A percentile compares a stretch with the other conserved stretches of the same genome.
Conservation (phyloP, 2,888 invertebrate species). For the Plebejus argus region DNA sequence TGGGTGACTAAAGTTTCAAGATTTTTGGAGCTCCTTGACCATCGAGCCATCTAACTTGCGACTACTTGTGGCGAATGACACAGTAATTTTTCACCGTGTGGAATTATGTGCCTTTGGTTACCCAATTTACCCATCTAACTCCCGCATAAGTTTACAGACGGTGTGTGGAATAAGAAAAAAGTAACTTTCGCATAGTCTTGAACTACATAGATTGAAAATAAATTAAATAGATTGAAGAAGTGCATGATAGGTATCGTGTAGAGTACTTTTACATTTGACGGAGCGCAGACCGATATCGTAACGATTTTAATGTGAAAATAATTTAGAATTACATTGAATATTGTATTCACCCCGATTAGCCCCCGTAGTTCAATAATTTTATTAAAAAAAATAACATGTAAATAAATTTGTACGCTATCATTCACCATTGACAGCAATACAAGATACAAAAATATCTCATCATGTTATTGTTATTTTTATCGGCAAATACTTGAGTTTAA, state of each 20-base stretch:
- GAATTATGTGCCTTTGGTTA: no score
- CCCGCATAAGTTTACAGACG: not conserved
- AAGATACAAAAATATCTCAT: not conserved
- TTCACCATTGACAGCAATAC: not conserved
- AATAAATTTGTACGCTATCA: not conserved
- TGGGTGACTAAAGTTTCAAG: not conserved
- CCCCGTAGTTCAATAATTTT: not conserved
- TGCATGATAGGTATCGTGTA: conserved; percentile 15
- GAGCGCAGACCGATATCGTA: conserved; percentile 2
- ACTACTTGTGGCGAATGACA: no score
- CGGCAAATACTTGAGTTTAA: not conserved
- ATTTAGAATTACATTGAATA: not conserved
- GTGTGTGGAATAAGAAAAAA: not conserved
- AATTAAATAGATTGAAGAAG: not conserved
- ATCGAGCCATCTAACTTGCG: no score
- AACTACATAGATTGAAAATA: not conserved
- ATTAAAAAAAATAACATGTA: not conserved
- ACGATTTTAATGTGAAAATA: conserved; percentile 11
- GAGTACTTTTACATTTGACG: conserved; percentile 30
- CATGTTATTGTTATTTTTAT: not conserved
- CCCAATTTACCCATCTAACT: no score
- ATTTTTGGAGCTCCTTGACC: not conserved
- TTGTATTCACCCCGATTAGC: not conserved
- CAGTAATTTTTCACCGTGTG: no score
- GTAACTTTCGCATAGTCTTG: not conserved